Evolutionary conservation across 2,797 vertebrate genomes (phyloP).

Genomic region (Bufotes viridis): DNA sequence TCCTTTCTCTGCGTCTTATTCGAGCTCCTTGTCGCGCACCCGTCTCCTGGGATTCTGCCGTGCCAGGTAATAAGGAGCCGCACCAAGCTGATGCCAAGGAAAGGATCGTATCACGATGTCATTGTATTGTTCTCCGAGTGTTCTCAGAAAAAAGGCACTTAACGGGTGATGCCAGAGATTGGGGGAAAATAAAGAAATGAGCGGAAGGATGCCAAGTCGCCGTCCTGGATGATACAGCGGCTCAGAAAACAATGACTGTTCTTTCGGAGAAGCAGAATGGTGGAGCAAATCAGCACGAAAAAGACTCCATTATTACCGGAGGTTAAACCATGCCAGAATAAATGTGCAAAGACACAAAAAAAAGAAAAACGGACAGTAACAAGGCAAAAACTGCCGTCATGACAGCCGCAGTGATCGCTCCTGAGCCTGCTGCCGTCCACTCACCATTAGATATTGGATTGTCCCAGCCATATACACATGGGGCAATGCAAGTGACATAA

Average conservation of each 20-base stretch:
- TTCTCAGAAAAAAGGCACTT: slow-evolving; percentile 48
- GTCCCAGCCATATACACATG: no score
- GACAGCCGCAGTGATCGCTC: no score
- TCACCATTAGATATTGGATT: no score
- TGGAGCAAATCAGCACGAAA: background rate
- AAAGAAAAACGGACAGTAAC: background rate
- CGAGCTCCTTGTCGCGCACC: slow-evolving; percentile 28
- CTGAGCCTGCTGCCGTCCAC: no score
- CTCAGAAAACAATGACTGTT: background rate
- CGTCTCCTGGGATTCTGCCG: slow-evolving; percentile 28
- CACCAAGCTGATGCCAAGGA: slow-evolving; percentile 42
- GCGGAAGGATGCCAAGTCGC: background rate
- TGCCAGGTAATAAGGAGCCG: slow-evolving; percentile 55
- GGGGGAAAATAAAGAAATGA: background rate
- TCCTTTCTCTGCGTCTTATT: slow-evolving; percentile 47
- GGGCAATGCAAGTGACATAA: no score
- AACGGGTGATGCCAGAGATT: slow-evolving; percentile 12
- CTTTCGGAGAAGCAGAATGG: background rate
- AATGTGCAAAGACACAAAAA: background rate
- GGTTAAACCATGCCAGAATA: background rate
- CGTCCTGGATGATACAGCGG: background rate
- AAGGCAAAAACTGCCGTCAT: no score
- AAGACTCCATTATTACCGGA: background rate
- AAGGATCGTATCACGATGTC: slow-evolving; percentile 47
- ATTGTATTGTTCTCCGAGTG: slow-evolving; percentile 25